Percentiles rank a stretch among this genome's conserved stretches.
Conservation (phyloP, 1,140 invertebrate species). For the Aphelinus atriplicis region DNA sequence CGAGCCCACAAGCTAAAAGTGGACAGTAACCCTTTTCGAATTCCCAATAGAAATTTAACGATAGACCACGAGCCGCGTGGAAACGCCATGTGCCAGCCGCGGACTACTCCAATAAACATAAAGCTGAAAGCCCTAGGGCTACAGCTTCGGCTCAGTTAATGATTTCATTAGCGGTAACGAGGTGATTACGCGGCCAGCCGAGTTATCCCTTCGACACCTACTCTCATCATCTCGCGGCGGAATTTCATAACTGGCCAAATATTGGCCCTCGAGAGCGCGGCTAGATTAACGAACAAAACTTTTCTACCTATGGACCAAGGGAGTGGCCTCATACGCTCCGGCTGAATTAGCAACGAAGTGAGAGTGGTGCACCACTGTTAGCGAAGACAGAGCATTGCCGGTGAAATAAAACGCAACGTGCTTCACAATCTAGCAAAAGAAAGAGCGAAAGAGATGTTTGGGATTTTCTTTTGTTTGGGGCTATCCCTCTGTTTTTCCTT, state of each 20-base stretch:
- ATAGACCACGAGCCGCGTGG: neutral
- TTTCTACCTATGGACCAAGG: too few species aligned
- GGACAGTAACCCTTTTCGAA: neutral
- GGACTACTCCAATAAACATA: constrained; percentile 22
- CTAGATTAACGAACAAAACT: too few species aligned
- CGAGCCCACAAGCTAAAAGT: neutral
- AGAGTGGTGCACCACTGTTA: too few species aligned
- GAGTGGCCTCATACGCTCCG: too few species aligned
- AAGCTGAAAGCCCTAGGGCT: constrained; percentile 11
- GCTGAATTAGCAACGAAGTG: too few species aligned
- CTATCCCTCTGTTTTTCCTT: too few species aligned
- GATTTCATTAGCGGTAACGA: constrained; percentile 28
- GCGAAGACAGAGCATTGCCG: too few species aligned
- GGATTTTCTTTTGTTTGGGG: too few species aligned
- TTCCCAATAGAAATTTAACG: constrained; percentile 2
- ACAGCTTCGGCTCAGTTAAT: neutral
- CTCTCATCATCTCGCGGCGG: neutral
- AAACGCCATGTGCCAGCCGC: neutral
- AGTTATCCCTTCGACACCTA: constrained; percentile 25
- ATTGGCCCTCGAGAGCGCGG: neutral
- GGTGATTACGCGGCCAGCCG: constrained; percentile 2
- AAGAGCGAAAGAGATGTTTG: too few species aligned
- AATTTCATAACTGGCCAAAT: constrained; percentile 16
- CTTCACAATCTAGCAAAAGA: too few species aligned
- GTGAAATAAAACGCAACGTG: too few species aligned